A percentile compares a stretch with the other conserved stretches of the same genome.
Evolutionary conservation across 2,113 vertebrate genomes (phyloP).

Genomic region (Aspiorhynchus laticeps): DNA sequence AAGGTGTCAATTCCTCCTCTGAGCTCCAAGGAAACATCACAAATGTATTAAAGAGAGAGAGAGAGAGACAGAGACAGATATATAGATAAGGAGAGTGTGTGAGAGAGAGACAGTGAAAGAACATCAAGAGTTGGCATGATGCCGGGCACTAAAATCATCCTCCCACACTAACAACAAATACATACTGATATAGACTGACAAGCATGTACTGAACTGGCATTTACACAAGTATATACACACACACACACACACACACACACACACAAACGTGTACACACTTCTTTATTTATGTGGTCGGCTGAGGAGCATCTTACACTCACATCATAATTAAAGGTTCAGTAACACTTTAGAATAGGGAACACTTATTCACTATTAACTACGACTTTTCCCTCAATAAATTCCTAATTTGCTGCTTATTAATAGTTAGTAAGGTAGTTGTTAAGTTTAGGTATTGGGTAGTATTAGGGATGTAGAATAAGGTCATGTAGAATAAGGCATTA

Average conservation of each 20-base stretch:
- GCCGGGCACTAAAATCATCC: conserved; percentile 23
- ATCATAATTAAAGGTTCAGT: not conserved
- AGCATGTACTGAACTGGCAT: not conserved
- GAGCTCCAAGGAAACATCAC: conserved; percentile 36
- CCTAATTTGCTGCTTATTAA: too few relatives aligned
- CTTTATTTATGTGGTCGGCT: not conserved
- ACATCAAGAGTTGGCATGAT: conserved; percentile 38
- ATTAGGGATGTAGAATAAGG: too few relatives aligned
- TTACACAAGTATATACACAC: not conserved
- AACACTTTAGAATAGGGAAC: too few relatives aligned
- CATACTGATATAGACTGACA: conserved; percentile 23
- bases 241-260: not conserved
- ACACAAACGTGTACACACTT: not conserved
- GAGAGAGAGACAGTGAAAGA: conserved; percentile 17
- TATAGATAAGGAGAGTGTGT: not conserved
- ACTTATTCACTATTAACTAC: too few relatives aligned
- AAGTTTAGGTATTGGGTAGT: too few relatives aligned
- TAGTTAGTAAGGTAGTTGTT: too few relatives aligned
- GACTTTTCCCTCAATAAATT: too few relatives aligned
- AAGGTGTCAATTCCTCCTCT: conserved; percentile 42
- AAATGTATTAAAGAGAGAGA: conserved; percentile 46
- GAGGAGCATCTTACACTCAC: not conserved
- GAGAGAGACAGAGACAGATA: not conserved
- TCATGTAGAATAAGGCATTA: too few relatives aligned
- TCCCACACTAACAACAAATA: conserved; percentile 23